phyloP scores from a whole-genome alignment of 2,113 vertebrate species.

The Uria aalge region DNA sequence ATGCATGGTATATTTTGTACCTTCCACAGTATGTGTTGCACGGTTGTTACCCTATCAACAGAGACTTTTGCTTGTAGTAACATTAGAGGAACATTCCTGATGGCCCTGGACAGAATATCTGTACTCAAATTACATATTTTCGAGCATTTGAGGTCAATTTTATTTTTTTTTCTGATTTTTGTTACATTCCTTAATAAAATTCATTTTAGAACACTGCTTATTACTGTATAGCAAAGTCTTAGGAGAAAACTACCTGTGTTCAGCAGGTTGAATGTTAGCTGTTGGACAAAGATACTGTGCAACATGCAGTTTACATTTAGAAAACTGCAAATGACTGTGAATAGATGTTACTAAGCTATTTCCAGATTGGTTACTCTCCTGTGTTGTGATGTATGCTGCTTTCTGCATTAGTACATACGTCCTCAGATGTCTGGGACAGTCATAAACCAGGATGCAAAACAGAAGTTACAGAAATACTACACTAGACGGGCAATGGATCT shows the following conservation, averaged over 20 bases:
- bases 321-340: neutral
- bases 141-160: neutral
- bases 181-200: neutral
- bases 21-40: neutral
- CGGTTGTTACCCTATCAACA: neutral
- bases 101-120: neutral
- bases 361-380: neutral
- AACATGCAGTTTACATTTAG: neutral
- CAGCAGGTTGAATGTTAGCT: neutral
- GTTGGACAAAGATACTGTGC: neutral
- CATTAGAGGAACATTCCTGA: neutral
- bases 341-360: neutral
- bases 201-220: neutral
- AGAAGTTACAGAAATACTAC: neutral
- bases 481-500: neutral
- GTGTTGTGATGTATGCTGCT: neutral
- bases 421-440: neutral
- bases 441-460: neutral
- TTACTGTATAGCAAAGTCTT: neutral
- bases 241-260: neutral
- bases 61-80: neutral
- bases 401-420: neutral
- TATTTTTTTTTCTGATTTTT: neutral
- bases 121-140: neutral
- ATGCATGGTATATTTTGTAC: neutral